phyloP scores from a whole-genome alignment of 2,888 invertebrate species.

The Chorisops tibialis region DNA sequence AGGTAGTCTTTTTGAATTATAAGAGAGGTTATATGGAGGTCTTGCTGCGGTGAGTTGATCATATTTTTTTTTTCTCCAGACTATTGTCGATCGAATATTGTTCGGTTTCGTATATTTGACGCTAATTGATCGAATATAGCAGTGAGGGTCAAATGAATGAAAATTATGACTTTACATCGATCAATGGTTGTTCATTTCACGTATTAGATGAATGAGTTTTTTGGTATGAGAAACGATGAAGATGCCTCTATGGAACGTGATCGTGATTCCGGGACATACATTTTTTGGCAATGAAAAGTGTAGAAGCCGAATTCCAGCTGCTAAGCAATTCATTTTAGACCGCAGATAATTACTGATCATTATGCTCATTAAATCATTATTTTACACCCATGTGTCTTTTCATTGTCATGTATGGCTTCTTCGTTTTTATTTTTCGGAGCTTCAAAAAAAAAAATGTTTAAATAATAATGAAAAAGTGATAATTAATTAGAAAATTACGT shows the following conservation, averaged over 20 bases:
- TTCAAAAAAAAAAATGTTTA: too few relatives aligned
- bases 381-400: constrained; percentile 25
- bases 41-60: constrained; percentile 8
- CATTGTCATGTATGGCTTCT: neutral
- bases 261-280: constrained; percentile 15
- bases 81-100: constrained; percentile 7
- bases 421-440: too few relatives aligned
- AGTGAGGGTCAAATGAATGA: constrained; percentile 23
- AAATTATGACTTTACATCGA: constrained; percentile 20
- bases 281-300: neutral
- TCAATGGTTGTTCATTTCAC: constrained; percentile 5
- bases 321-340: constrained; percentile 15
- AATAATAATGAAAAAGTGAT: too few relatives aligned
- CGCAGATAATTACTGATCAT: constrained; percentile 22
- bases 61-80: constrained; percentile 5
- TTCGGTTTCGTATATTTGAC: constrained; percentile 12
- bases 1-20: neutral
- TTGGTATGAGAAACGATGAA: neutral
- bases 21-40: neutral
- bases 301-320: constrained; percentile 9
- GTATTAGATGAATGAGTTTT: constrained; percentile 9
- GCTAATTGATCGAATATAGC: constrained; percentile 19
- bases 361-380: constrained; percentile 23
- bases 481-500: too few relatives aligned
- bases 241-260: neutral